Evolutionary conservation across 64 coral and sea anemone genomes (phyloP), one percentile per base, ranked within the genome.

Genomic region (Platygyra sinensis): DNA sequence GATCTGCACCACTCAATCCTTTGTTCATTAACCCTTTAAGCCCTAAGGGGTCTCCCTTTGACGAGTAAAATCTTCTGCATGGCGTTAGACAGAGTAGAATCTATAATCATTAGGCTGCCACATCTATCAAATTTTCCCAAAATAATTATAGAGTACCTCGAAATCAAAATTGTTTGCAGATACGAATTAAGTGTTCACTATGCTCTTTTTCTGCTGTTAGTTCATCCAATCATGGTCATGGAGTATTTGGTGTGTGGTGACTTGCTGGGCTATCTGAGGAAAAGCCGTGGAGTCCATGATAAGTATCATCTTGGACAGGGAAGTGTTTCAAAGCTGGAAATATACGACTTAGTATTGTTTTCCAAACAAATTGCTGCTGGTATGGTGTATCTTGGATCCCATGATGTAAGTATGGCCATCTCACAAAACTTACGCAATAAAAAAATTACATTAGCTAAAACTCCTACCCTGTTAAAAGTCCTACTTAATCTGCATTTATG

Each of bases 241-340:
- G 65, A 69, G 25, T n/a, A 69, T 5, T 69, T 69, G 65, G 22
- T 9, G 25, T 29, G 65, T 28, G 65, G 65, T 69, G 65, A 69
- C 65, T 17, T 80, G 50, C 77, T 80, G 22, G 77, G 77, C 30
- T 80, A 55, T 60, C 51, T 80, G 77, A 80, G 77, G 15, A 80
- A 80, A 28, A 60, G 77, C 52, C 77, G 77, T 28, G 77, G 77
- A 60, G 17, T 80, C 27, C 24, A 57, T 28, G 77, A 80, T 28
- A 24, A 60, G 10, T 80, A 80, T 55, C 27, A 59, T 80, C 77
- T 52, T 28, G 77, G 77, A 80, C 42, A 80, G 51, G 77, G 77
- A 55, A 55, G 13, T 13, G 52, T 60, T 16, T 20, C 51, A 55
- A 24, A 60, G 9, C 52, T 80, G 77, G 17, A 80, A 55, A 80